These are phyloP conservation scores for Ia io DNA, from an alignment of 2,113 vertebrate species.

Conservation along the genomic window DNA sequence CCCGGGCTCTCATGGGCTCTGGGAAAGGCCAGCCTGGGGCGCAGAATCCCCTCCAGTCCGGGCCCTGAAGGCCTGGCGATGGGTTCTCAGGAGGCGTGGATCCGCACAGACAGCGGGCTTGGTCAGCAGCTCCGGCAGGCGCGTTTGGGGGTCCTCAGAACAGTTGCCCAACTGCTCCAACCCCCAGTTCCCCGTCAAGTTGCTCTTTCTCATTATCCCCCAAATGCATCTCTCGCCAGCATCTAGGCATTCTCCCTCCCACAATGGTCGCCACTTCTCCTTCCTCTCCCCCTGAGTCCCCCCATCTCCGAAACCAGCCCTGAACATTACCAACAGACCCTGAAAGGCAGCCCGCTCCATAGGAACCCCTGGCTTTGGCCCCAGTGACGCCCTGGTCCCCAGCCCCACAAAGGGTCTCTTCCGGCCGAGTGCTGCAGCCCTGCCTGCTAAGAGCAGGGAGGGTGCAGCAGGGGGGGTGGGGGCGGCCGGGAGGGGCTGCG, in stretches of 20 bases:
- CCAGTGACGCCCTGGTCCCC: rapidly evolving
- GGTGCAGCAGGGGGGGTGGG: too few relatives aligned
- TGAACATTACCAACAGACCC: not conserved
- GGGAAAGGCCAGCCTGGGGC: not conserved
- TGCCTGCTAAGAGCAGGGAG: not conserved
- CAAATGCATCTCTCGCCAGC: not conserved
- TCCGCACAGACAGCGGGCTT: too few relatives aligned
- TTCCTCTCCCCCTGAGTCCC: not conserved
- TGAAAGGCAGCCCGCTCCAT: not conserved
- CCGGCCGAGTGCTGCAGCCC: too few relatives aligned
- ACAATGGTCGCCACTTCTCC: not conserved
- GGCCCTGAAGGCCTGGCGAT: not conserved
- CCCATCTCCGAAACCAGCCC: not conserved
- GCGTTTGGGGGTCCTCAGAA: not conserved
- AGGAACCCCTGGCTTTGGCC: not conserved
- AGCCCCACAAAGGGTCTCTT: not conserved
- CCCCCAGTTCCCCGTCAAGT: not conserved
- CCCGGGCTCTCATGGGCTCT: not conserved
- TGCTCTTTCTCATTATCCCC: not conserved
- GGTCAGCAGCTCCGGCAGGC: not conserved
- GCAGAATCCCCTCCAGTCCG: not conserved
- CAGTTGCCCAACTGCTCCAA: not conserved
- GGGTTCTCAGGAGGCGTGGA: not conserved
- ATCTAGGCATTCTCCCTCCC: not conserved
- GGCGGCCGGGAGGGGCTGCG: rapidly evolving